These are phyloP conservation scores for Leptinotarsa juncta DNA, from an alignment of 2,888 invertebrate genomes.

Conservation along the genomic window DNA sequence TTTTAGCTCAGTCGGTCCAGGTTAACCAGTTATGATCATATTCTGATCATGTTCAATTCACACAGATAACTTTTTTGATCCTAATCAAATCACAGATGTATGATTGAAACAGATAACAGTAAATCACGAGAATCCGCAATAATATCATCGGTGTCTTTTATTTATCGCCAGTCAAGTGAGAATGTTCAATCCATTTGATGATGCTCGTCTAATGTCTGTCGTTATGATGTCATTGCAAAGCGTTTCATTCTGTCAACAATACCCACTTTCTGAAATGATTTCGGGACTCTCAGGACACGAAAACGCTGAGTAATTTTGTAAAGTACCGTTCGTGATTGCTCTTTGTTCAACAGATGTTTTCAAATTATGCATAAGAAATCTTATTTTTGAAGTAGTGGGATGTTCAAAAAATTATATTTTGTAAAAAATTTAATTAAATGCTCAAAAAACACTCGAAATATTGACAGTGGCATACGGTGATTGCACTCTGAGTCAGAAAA, in stretches of 20 bases:
- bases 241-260: neutral
- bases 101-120: neutral
- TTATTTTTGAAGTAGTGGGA: no score
- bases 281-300: neutral
- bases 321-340: neutral
- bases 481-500: no score
- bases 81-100: neutral
- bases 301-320: neutral
- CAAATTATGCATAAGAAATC: no score
- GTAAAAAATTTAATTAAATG: no score
- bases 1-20: no score
- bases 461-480: no score
- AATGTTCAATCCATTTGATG: neutral
- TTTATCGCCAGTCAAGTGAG: neutral
- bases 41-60: neutral
- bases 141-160: neutral
- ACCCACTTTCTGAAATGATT: neutral
- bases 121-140: neutral
- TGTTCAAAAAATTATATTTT: no score
- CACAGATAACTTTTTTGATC: neutral
- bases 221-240: neutral
- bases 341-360: no score
- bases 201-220: neutral
- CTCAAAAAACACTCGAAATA: no score
- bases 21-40: no score